A percentile compares a stretch with the other conserved stretches of the same genome.
These are phyloP conservation scores for Trachelipus rathkii DNA, from an alignment of 1,140 invertebrate species.

Conservation along the genomic window DNA sequence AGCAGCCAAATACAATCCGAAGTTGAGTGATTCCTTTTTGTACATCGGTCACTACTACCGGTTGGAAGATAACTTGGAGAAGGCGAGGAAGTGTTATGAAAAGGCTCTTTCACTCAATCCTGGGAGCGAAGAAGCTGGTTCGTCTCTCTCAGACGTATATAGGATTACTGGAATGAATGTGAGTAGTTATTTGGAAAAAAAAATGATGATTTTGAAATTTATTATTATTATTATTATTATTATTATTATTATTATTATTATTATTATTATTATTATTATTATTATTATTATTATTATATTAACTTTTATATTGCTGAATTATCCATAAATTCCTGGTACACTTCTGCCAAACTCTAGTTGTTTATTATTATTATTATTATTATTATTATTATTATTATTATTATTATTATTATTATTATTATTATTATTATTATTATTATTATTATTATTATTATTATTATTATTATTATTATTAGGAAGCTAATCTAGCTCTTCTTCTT, in stretches of 20 bases:
- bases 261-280: conserved; percentile 47
- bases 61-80: conserved; percentile 57
- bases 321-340: no score
- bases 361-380: no score
- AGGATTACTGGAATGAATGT: conserved; percentile 63
- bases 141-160: conserved; percentile 70
- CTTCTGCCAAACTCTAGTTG: no score
- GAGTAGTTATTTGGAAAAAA: conserved; percentile 34
- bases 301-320: no score
- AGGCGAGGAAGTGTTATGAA: conserved; percentile 74
- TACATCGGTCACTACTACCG: conserved; percentile 72
- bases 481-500: conserved; percentile 63
- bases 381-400: no score
- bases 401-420: no score
- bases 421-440: background rate
- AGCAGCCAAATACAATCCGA: conserved; percentile 67
- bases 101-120: conserved; percentile 72
- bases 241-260: background rate
- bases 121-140: conserved; percentile 61
- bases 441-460: background rate
- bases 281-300: background rate
- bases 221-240: background rate
- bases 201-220: no score
- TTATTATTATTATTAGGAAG: conserved; percentile 53
- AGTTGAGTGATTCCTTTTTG: conserved; percentile 67